These are phyloP conservation scores for Melanerpes formicivorus DNA, from an alignment of 2,113 vertebrate species.

Conservation along the genomic window DNA sequence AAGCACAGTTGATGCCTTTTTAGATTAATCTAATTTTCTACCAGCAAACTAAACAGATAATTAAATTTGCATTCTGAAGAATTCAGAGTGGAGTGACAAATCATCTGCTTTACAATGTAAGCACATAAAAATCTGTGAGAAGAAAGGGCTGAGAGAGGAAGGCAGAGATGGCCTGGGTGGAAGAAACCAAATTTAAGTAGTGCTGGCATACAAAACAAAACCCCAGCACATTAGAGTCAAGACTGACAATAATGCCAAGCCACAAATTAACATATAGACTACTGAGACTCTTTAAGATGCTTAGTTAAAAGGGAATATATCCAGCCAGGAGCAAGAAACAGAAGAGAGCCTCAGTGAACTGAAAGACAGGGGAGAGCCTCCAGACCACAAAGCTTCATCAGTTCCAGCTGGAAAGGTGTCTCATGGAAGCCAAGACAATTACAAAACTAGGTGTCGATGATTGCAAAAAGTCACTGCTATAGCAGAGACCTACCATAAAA, in stretches of 20 bases:
- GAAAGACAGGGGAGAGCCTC: neutral
- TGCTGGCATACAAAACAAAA: neutral
- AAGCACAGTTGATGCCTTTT: neutral
- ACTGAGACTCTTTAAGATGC: conserved; percentile 12
- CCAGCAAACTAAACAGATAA: neutral
- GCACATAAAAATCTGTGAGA: neutral
- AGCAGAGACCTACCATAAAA: neutral
- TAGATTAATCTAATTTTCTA: neutral
- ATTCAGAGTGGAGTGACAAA: neutral
- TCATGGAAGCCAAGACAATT: neutral
- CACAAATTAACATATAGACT: conserved; percentile 29
- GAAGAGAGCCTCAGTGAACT: neutral
- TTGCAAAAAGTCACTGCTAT: neutral
- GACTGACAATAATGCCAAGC: conserved; percentile 34
- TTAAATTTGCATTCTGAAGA: neutral
- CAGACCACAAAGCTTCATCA: conserved; percentile 7
- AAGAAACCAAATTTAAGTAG: neutral
- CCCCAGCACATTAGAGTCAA: rapidly evolving
- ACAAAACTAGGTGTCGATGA: neutral
- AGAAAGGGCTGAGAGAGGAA: neutral
- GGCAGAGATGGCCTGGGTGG: neutral
- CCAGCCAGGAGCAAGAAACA: neutral
- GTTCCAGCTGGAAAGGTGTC: neutral
- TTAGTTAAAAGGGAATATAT: conserved; percentile 21
- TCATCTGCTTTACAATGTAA: neutral